phyloP scores from a whole-genome alignment of 2,797 vertebrate species.

The Spheniscus humboldti region DNA sequence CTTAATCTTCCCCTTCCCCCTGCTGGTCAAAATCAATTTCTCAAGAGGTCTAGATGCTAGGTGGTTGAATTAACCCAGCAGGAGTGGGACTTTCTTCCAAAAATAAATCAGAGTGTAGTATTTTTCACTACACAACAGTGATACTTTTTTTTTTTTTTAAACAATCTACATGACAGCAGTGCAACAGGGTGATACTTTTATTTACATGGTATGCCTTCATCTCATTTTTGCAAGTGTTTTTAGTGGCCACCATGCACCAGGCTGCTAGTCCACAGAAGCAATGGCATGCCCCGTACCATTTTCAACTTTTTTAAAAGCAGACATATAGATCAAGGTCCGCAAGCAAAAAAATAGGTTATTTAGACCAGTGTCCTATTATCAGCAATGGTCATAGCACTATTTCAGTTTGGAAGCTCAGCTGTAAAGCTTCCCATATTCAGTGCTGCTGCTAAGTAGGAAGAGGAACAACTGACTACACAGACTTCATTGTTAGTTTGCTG shows the following conservation, averaged over 20 bases:
- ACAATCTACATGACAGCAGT: background rate
- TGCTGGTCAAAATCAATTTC: constrained; percentile 33
- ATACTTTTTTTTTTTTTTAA: background rate
- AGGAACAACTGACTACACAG: background rate
- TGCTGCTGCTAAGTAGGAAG: background rate
- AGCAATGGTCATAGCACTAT: background rate
- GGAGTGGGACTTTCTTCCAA: background rate
- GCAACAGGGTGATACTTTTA: background rate
- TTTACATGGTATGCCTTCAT: background rate
- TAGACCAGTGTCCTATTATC: background rate
- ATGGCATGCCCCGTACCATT: background rate
- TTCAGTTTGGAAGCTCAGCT: background rate
- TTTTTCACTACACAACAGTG: background rate
- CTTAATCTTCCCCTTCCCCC: background rate
- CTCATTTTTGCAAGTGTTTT: background rate
- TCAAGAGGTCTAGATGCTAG: background rate
- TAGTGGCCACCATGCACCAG: background rate
- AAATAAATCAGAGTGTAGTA: background rate
- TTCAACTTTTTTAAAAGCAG: background rate
- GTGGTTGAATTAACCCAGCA: constrained; percentile 16
- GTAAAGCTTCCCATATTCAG: background rate
- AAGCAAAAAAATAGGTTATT: background rate
- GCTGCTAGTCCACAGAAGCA: background rate
- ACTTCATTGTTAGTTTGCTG: background rate
- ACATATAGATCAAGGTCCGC: background rate